Evolutionary conservation across 2,888 invertebrate genomes (phyloP), one percentile per base, ranked within the genome.

Genomic region (Cheilosia scutellata): DNA sequence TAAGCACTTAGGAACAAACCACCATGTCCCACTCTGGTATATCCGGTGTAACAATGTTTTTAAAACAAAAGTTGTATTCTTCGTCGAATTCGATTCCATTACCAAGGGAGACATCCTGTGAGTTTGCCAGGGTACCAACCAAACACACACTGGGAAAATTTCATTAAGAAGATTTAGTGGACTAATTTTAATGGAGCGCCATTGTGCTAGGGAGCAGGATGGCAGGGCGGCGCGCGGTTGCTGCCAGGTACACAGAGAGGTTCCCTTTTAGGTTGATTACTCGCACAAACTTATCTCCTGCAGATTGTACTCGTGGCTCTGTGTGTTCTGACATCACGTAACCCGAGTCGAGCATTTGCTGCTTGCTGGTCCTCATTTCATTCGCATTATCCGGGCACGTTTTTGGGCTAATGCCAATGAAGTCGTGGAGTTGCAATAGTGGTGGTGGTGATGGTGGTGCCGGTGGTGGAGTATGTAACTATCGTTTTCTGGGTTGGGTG

Each of bases 151-250:
- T 70, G 63, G 40, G 68, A 60, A 84, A 84, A 84, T 80, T 84
- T 84, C 79, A 84, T 84, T 76, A 84, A 84, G 55, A 84, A 75
- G 79, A 84, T 75, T 80, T 80, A 79, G 51, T 80, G 84, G 58
- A 80, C 84, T 75, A 75, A 84, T 84, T 84, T 84, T 71, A 84
- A 84, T 79, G 79, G 63, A 79, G 53, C 74, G 4, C 55, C 55
- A 74, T 42, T 31, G 47, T 20, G 57, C 20, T 20, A 25, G 16
- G 13, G 11, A 6, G 42, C 5, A 27, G 25, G 27, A 25, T 37
- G 20, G 13, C 0, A 27, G 13, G 5, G 37, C n/a, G 33, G 51
- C 3, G 25, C 6, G 9, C 11, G 49, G 11, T 25, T 0, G 33
- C 16, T 13, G 42, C 29, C 13, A 7, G 27, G 29, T 37, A 44